Percentiles rank a stretch among this genome's conserved stretches.
phyloP scores from a whole-genome alignment of 1,140 invertebrate species.

The Acyrthosiphon pisum region DNA sequence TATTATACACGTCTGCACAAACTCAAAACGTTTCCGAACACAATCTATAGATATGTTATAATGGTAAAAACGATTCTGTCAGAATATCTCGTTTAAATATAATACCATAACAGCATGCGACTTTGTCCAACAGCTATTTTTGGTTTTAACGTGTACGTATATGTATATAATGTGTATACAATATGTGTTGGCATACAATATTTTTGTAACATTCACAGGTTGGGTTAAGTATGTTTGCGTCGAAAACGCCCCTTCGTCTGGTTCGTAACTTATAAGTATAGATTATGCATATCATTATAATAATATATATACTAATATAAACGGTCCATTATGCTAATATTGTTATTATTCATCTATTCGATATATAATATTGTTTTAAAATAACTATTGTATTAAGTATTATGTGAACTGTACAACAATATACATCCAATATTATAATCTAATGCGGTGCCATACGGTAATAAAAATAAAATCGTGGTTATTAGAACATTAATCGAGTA shows the following conservation, averaged over 20 bases:
- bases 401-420: not conserved
- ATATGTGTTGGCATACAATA: not conserved
- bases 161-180: not conserved
- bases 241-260: not conserved
- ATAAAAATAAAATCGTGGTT: not conserved
- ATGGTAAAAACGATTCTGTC: not conserved
- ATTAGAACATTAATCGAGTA: not conserved
- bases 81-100: not conserved
- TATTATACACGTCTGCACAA: not conserved
- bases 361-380: not conserved
- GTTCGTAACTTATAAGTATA: not conserved
- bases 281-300: conserved; percentile 18
- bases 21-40: not conserved
- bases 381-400: not conserved
- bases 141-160: not conserved
- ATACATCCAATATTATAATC: not conserved
- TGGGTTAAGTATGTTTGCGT: not conserved
- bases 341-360: conserved; percentile 2
- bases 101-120: not conserved
- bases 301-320: not conserved
- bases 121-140: not conserved
- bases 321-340: conserved; percentile 4
- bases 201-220: not conserved
- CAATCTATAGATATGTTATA: not conserved
- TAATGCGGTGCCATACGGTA: not conserved